Evolutionary conservation across 2,113 vertebrate species (phyloP).

Genomic region (Austrofundulus limnaeus): DNA sequence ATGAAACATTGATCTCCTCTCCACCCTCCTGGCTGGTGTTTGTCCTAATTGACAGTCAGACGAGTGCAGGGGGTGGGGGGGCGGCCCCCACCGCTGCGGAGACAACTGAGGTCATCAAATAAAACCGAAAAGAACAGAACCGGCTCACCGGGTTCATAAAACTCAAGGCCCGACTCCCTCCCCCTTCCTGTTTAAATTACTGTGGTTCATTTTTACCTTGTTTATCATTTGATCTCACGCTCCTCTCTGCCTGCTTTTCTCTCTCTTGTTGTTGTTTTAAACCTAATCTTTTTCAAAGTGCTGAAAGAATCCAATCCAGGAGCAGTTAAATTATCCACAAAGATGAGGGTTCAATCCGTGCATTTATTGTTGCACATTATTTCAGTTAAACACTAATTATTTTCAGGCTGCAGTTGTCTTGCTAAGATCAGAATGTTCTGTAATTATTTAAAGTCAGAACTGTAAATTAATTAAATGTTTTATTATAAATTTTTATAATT

Average conservation of each 20-base stretch:
- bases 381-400: too few relatives aligned
- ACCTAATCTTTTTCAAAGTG: constrained; percentile 2
- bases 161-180: constrained; percentile 29
- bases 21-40: constrained; percentile 34
- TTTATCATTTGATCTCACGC: constrained; percentile 40
- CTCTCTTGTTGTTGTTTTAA: background rate
- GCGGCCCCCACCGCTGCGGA: background rate
- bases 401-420: too few relatives aligned
- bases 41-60: constrained; percentile 40
- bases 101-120: constrained; percentile 41
- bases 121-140: constrained; percentile 54
- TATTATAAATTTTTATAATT: too few relatives aligned
- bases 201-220: constrained; percentile 14
- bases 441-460: too few relatives aligned
- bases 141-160: constrained; percentile 55
- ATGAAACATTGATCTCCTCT: constrained; percentile 45
- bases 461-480: too few relatives aligned
- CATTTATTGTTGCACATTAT: too few relatives aligned
- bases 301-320: constrained; percentile 1
- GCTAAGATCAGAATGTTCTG: too few relatives aligned
- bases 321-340: too few relatives aligned
- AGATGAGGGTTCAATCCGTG: background rate
- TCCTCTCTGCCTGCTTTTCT: background rate
- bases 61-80: constrained; percentile 7
- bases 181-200: constrained; percentile 40